phyloP scores from a whole-genome alignment of 2,888 invertebrate genomes.

The Phengaris alcon region DNA sequence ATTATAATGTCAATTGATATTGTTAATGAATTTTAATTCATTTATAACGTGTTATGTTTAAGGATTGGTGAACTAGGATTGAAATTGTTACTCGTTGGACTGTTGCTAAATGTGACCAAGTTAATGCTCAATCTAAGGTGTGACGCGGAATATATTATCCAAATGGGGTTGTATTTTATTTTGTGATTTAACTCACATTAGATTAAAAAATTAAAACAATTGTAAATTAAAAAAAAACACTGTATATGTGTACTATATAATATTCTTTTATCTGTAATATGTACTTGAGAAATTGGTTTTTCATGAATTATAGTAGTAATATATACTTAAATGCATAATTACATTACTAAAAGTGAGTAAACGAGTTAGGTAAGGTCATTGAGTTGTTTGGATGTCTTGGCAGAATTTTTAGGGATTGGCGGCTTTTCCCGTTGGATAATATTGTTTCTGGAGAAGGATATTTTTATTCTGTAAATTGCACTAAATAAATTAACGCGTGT shows the following conservation, averaged over 20 bases:
- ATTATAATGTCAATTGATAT: neutral
- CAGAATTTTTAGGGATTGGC: neutral
- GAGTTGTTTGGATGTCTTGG: conserved; percentile 26
- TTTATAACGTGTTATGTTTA: neutral
- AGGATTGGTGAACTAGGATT: conserved; percentile 1
- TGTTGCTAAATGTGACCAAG: conserved; percentile 19
- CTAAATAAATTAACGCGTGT: conserved; percentile 54
- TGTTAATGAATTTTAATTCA: neutral
- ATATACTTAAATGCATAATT: conserved; percentile 24
- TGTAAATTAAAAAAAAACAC: conserved; percentile 25
- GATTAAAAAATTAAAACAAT: conserved; percentile 7
- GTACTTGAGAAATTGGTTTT: conserved; percentile 17
- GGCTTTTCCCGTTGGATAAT: conserved; percentile 41
- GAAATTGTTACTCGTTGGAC: conserved; percentile 1
- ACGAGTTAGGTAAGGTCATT: conserved; percentile 11
- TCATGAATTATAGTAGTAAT: conserved; percentile 11
- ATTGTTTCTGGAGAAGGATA: conserved; percentile 36
- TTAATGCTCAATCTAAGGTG: conserved; percentile 20
- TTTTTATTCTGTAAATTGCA: conserved; percentile 52
- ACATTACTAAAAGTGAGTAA: conserved; percentile 19
- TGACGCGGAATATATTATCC: conserved; percentile 25
- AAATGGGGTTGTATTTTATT: conserved; percentile 20
- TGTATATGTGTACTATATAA: conserved; percentile 25
- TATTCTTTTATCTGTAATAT: conserved; percentile 27
- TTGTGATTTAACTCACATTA: conserved; percentile 16